Evolutionary conservation across 2,888 invertebrate species (phyloP).

Genomic region (Catocala nupta): DNA sequence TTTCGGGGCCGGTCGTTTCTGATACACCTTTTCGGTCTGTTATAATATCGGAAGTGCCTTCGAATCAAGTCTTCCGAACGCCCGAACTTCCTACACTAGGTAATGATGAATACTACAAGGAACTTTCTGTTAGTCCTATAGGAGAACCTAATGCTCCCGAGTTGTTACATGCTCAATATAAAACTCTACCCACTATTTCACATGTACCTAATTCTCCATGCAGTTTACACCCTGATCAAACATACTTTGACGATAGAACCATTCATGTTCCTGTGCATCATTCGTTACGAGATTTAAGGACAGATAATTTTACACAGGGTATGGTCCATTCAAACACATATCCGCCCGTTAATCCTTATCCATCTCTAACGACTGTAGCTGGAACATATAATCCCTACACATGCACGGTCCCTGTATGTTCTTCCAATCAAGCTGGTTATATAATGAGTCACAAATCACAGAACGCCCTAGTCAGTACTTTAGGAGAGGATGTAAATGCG

Average conservation of each 20-base stretch:
- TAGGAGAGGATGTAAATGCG: conserved; percentile 76
- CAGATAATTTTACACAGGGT: conserved; percentile 66
- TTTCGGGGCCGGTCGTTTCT: conserved; percentile 46
- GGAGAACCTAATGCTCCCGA: conserved; percentile 75
- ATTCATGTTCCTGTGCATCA: conserved; percentile 63
- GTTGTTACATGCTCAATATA: conserved; percentile 80
- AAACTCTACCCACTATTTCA: conserved; percentile 78
- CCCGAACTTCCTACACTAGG: conserved; percentile 61
- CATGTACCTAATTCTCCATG: conserved; percentile 84
- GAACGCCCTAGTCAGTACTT: conserved; percentile 65
- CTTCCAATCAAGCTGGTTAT: conserved; percentile 63
- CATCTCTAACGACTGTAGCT: conserved; percentile 82
- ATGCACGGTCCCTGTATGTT: conserved; percentile 71
- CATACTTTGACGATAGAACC: conserved; percentile 62
- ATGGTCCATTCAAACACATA: conserved; percentile 82
- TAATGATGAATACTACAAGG: conserved; percentile 68
- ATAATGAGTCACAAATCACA: conserved; percentile 60
- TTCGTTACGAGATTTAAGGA: conserved; percentile 74
- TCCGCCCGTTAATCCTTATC: conserved; percentile 81
- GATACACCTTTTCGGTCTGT: conserved; percentile 59
- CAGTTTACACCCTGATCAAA: conserved; percentile 78
- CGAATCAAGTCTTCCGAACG: conserved; percentile 72
- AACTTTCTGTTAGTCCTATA: conserved; percentile 74
- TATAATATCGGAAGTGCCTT: conserved; percentile 75
- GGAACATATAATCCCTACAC: conserved; percentile 83